Evolutionary conservation across 2,888 invertebrate genomes (phyloP).

Genomic region (Meandrusa payeni): DNA sequence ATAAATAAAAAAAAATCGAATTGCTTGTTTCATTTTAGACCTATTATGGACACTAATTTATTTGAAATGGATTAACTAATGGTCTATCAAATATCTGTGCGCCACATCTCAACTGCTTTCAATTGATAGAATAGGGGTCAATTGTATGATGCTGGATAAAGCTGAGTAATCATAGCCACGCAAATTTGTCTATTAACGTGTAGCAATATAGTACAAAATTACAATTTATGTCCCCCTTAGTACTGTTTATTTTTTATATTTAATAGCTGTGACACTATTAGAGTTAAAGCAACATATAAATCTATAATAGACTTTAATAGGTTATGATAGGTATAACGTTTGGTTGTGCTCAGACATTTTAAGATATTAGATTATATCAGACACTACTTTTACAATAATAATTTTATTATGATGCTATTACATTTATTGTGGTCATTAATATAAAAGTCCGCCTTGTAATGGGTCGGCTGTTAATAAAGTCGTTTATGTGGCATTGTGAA

Average conservation of each 20-base stretch:
- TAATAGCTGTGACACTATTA: too few relatives aligned
- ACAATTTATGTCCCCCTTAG: not conserved
- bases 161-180: not conserved
- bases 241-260: too few relatives aligned
- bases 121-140: slow-evolving; percentile 58
- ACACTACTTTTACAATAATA: slow-evolving; percentile 31
- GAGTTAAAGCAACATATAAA: too few relatives aligned
- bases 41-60: slow-evolving; percentile 18
- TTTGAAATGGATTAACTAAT: slow-evolving; percentile 48
- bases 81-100: slow-evolving; percentile 48
- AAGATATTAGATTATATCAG: slow-evolving; percentile 26
- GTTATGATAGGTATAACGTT: slow-evolving; percentile 14
- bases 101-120: slow-evolving; percentile 49
- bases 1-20: too few relatives aligned
- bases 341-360: slow-evolving; percentile 10
- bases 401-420: slow-evolving; percentile 39
- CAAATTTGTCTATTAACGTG: not conserved
- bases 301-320: not conserved
- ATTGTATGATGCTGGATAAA: slow-evolving; percentile 44
- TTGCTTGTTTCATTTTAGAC: not conserved
- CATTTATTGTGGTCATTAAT: slow-evolving; percentile 32
- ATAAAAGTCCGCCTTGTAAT: slow-evolving; percentile 29
- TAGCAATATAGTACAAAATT: slow-evolving; percentile 4
- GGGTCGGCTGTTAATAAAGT: slow-evolving; percentile 27
- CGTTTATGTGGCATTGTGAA: slow-evolving; percentile 19